Evolutionary conservation across 2,888 invertebrate species (phyloP), one percentile per base, ranked within the genome.

Genomic region (Eulithis testata): DNA sequence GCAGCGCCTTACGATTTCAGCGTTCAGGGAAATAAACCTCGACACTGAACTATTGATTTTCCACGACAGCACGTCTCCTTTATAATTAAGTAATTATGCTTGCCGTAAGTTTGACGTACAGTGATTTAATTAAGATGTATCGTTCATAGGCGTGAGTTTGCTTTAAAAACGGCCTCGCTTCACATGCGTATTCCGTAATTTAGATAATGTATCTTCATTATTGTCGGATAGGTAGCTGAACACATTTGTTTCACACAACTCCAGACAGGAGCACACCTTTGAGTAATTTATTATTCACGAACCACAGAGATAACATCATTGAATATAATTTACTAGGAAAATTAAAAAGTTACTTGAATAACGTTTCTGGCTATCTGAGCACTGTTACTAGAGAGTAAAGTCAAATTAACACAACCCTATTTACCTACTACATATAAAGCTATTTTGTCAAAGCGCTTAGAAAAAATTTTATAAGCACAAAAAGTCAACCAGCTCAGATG

Each of bases 51-150:
- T 79, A 87, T 84, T 76, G 79, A 85, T 82, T 80, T 79, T 78
- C 78, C 70, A 71, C 72, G 73, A 75, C 74, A 74, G 76, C 14
- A 64, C 50, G 43, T 51, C 56, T 63, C 76, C 75, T 74, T 82
- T 80, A 83, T 87, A 84, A 88, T 88, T 84, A 86, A 86, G 87
- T 88, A 85, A 90, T 89, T 87, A 88, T 80, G 80, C 56, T 66
- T 66, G 63, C 78, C 77, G 81, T 79, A 79, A 82, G 80, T 84
- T 85, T 83, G 83, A 80, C 84, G 81, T 77, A 75, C 71, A 66
- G 52, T 66, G 60, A 82, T 88, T 87, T 91, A 91, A 91, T 91
- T 90, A 89, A 89, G 88, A 88, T 82, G 84, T 87, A 91, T 91
- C 89, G 88, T 90, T 87, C 82, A 82, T 81, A 81, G 77, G 84